Evolutionary conservation across 37 sponge, comb jelly and placozoan genomes (phyloP).

Genomic region (Lycopodina hypogea): DNA sequence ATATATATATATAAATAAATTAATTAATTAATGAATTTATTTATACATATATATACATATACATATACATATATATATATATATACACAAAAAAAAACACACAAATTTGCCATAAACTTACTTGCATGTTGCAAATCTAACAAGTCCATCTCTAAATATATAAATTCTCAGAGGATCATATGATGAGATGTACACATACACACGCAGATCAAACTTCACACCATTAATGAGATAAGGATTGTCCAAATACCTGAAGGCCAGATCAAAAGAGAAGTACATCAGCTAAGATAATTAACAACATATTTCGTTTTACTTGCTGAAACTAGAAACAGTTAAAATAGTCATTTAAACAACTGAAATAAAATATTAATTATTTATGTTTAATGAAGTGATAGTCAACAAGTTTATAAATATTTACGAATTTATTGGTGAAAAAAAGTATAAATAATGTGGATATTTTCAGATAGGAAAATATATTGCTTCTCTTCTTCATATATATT

Average conservation of each 20-base stretch:
- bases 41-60: not conserved
- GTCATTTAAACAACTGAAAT: not conserved
- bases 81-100: not conserved
- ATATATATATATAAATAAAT: not conserved
- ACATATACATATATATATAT: not conserved
- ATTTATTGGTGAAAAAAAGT: too few relatives aligned
- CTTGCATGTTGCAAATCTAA: conserved; percentile 93
- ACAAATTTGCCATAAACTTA: too few relatives aligned
- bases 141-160: conserved; percentile 87
- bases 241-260: conserved; percentile 66
- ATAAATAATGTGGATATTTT: too few relatives aligned
- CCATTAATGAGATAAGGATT: conserved; percentile 89
- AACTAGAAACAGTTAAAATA: not conserved
- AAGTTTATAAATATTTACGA: too few relatives aligned
- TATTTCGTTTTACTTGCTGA: not conserved
- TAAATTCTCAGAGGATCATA: conserved; percentile 92
- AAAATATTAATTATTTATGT: too few relatives aligned
- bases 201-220: conserved; percentile 93
- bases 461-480: too few relatives aligned
- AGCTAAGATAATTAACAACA: not conserved
- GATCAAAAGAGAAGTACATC: not conserved
- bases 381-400: too few relatives aligned
- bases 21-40: not conserved
- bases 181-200: conserved; percentile 90
- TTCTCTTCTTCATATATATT: too few relatives aligned